phyloP scores from a whole-genome alignment of 2,888 invertebrate species.

The Tenthredo notha region DNA sequence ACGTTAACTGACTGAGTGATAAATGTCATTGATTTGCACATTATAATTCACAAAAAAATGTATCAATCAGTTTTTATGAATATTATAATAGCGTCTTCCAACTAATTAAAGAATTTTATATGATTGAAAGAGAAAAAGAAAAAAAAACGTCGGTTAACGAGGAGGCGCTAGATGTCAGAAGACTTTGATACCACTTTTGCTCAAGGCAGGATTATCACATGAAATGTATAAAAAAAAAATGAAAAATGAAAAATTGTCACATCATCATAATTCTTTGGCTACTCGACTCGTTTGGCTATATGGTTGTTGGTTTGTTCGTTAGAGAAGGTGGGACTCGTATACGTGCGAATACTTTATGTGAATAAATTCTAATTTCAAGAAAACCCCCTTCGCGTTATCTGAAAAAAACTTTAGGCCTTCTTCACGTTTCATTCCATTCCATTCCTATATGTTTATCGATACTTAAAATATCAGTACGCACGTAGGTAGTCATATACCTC shows the following conservation, averaged over 20 bases:
- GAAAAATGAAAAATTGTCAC: too few species aligned
- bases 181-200: background rate
- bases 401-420: background rate
- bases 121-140: background rate
- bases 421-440: background rate
- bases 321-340: background rate
- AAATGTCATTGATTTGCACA: background rate
- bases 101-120: background rate
- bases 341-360: background rate
- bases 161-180: background rate
- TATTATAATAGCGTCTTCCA: background rate
- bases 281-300: background rate
- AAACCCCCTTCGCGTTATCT: background rate
- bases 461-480: background rate
- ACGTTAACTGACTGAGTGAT: background rate
- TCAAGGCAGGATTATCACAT: background rate
- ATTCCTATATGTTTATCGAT: background rate
- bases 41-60: background rate
- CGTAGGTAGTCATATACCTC: background rate
- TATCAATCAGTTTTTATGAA: background rate
- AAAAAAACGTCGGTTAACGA: background rate
- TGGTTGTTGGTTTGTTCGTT: background rate
- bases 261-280: background rate
- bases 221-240: background rate
- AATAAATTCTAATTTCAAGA: background rate